A percentile compares a stretch with the other conserved stretches of the same genome.
Conservation (phyloP, 2,797 vertebrate genomes). For the Ara ararauna region DNA sequence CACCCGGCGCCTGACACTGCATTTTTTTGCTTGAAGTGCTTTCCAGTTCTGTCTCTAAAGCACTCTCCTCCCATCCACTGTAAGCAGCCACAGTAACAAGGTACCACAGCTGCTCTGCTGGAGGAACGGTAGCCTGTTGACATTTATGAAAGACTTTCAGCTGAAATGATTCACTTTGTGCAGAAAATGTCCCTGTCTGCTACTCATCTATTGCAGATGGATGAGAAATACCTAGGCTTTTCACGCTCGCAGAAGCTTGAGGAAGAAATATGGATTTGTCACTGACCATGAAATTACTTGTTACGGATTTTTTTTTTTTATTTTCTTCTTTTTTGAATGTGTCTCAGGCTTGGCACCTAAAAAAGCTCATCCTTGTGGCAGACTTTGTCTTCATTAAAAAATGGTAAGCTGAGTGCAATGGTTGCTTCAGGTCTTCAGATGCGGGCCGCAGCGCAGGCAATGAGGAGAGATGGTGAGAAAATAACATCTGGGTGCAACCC, state of each 20-base stretch:
- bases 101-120: neutral
- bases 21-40: neutral
- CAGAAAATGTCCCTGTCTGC: neutral
- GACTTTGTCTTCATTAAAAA: neutral
- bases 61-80: neutral
- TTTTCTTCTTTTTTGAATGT: neutral
- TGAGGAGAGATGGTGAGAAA: neutral
- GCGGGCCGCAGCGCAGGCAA: neutral
- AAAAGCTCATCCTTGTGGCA: neutral
- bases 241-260: neutral
- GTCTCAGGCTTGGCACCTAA: neutral
- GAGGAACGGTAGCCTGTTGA: neutral
- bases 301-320: neutral
- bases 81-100: neutral
- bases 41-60: neutral
- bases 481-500: neutral
- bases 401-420: neutral
- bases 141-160: neutral
- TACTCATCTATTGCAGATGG: neutral
- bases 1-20: neutral
- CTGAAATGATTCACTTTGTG: neutral
- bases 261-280: neutral
- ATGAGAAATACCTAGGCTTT: neutral
- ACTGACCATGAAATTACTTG: neutral
- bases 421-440: neutral